Conservation (phyloP, 2,888 invertebrate genomes). For the Pollenia angustigena region DNA sequence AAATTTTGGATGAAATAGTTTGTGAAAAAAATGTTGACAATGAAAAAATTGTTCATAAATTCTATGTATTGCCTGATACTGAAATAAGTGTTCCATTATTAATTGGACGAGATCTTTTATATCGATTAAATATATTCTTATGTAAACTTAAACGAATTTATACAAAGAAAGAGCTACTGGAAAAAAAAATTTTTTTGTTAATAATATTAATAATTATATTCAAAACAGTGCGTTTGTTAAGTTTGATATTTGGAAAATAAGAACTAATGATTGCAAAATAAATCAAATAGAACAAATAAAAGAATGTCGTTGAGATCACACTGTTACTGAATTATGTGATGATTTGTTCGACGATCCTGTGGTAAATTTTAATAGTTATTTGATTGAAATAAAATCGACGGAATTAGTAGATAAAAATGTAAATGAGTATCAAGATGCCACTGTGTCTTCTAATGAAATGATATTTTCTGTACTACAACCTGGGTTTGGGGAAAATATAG, state of each 20-base stretch:
- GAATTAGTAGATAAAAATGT: constrained; percentile 26
- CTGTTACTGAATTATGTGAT: background rate
- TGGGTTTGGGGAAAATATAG: background rate
- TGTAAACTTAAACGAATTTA: background rate
- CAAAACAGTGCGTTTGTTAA: constrained; percentile 29
- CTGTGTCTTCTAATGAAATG: background rate
- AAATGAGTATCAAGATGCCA: background rate
- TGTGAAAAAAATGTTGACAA: constrained; percentile 12
- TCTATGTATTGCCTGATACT: constrained; percentile 27
- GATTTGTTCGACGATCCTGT: constrained; percentile 8
- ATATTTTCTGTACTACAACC: background rate
- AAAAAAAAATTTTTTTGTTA: background rate
- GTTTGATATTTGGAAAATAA: constrained; percentile 35
- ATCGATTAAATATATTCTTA: constrained; percentile 27
- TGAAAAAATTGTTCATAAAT: background rate
- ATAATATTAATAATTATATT: background rate
- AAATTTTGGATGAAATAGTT: constrained; percentile 6
- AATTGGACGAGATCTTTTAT: constrained; percentile 25
- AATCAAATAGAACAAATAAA: background rate
- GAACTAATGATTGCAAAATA: background rate
- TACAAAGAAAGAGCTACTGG: constrained; percentile 12
- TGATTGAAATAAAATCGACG: constrained; percentile 11
- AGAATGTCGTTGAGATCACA: background rate
- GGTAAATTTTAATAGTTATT: background rate
- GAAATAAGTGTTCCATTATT: constrained; percentile 37